Base-by-base conservation (phyloP, 2,888 invertebrate genomes). In the Blastobasis lacticolella region DNA sequence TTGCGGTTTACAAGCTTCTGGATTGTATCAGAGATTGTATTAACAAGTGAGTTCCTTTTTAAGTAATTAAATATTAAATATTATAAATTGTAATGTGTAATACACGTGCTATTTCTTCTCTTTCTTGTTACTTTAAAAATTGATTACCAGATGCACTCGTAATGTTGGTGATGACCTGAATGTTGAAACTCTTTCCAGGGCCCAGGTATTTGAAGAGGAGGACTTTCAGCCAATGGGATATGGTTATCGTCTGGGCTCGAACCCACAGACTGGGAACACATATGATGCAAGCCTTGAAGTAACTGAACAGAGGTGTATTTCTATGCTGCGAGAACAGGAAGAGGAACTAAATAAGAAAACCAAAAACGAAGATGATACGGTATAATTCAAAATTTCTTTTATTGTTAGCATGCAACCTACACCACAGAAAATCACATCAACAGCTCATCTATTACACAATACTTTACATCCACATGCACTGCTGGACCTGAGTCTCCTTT, bases 211-310 rank as follows among this genome's bases (percentile, higher is more conserved):
- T 79, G 96, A 97, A 83, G 96, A 98, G 81, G 99, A 99, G 87
- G 98, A 99, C 75, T 98, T 98, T 75, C 97, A 98, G 78, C 93
- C 96, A 37, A 94, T 96, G 81, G 93, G 94, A 46, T 98, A 97
- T 71, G 96, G 97, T 45, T 97, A 97, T 77, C 91, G 94, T 71
- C 88, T 96, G 62, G 94, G 93, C 46, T 85, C 86, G 45, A 87
- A 83, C 63, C 85, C 88, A 0, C 87, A 82, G 57, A 65, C 71
- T 0, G 84, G 83, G 0, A 81, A 76, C 58, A 67, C 73, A 0
- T 82, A 80, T 54, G 84, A 90, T 57, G 83, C 90, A 1, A 86
- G 84, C 53, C 92, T 93, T 41, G 95, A 97, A 73, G 91, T 96
- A 49, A 93, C 94, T 4, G 95, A 97, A 63, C 91, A 92, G 53